Evolutionary conservation across 2,797 vertebrate genomes (phyloP).

Genomic region (Myotis findleyi): DNA sequence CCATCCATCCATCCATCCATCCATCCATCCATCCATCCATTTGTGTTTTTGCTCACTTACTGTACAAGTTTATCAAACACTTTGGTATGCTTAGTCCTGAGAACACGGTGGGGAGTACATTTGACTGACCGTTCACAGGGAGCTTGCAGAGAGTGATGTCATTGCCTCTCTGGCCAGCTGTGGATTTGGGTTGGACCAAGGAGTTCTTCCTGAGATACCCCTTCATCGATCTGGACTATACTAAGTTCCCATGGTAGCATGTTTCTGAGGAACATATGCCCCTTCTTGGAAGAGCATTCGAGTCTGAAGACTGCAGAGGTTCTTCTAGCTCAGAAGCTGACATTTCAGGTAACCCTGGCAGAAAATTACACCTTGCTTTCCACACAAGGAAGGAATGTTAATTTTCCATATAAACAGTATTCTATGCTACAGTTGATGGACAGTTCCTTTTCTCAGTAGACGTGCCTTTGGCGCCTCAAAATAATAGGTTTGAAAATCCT

Average conservation of each 20-base stretch:
- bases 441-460: background rate
- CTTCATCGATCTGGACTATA: background rate
- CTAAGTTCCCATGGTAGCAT: background rate
- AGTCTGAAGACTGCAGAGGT: background rate
- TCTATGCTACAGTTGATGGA: conserved; percentile 19
- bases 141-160: background rate
- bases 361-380: conserved; percentile 20
- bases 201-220: background rate
- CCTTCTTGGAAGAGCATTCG: background rate
- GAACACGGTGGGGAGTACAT: accelerated
- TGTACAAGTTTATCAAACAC: background rate
- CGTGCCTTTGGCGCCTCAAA: background rate
- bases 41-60: background rate
- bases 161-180: background rate
- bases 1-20: background rate
- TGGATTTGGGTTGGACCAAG: background rate
- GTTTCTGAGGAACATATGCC: background rate
- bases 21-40: background rate
- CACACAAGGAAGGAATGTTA: background rate
- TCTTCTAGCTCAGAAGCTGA: background rate
- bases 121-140: background rate
- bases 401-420: background rate
- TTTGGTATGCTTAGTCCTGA: background rate
- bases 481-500: conserved; percentile 48
- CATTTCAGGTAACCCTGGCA: background rate